These are phyloP conservation scores for Okamejei kenojei DNA, from an alignment of 2,797 vertebrate genomes.

Conservation along the genomic window DNA sequence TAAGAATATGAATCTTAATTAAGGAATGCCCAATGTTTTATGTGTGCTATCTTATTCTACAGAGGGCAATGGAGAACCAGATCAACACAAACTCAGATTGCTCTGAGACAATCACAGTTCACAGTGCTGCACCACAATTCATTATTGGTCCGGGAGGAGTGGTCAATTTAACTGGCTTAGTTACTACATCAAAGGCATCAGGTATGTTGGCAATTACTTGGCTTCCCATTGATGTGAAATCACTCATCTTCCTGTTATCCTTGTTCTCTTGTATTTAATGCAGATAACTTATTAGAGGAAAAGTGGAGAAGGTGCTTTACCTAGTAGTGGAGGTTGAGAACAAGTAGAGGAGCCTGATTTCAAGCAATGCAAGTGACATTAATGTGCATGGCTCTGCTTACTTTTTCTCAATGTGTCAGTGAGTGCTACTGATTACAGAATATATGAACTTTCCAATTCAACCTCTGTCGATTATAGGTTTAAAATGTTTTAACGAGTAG, in stretches of 20 bases:
- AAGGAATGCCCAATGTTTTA: neutral
- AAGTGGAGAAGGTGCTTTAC: neutral
- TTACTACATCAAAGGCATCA: slow-evolving; percentile 51
- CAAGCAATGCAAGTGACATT: neutral
- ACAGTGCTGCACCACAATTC: slow-evolving; percentile 71
- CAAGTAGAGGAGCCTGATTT: neutral
- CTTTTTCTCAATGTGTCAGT: no score
- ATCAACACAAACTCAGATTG: slow-evolving; percentile 80
- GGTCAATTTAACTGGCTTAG: slow-evolving; percentile 72
- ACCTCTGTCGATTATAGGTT: no score
- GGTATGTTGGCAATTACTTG: neutral
- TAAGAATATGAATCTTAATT: neutral
- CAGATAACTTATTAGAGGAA: neutral
- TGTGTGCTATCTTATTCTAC: slow-evolving; percentile 42
- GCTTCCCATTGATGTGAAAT: neutral
- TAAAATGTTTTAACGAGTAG: no score
- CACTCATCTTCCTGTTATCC: neutral
- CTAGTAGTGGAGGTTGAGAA: neutral
- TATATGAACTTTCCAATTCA: neutral
- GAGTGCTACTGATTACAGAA: neutral
- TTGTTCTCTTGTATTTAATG: neutral
- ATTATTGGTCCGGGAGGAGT: slow-evolving; percentile 76
- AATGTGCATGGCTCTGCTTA: neutral
- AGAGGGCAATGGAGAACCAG: slow-evolving; percentile 85
- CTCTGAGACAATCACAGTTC: slow-evolving; percentile 75